Evolutionary conservation across 2,797 vertebrate species (phyloP).

Genomic region (Myiotriccus ornatus): DNA sequence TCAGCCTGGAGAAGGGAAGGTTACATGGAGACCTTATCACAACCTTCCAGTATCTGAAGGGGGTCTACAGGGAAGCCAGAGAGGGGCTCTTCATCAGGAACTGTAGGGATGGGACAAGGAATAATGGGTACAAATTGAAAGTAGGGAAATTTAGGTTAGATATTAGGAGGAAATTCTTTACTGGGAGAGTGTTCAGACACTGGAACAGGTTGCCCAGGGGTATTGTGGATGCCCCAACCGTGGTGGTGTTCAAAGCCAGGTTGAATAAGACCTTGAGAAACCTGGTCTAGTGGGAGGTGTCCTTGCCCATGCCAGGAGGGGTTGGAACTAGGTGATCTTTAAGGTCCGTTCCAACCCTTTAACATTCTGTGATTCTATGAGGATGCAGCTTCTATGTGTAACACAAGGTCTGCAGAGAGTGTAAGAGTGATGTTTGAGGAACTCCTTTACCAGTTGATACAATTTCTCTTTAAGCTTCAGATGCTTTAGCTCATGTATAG

Average conservation of each 20-base stretch:
- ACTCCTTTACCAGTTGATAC: background rate
- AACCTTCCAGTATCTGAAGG: background rate
- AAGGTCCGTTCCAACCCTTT: background rate
- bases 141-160: background rate
- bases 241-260: background rate
- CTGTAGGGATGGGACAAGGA: background rate
- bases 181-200: background rate
- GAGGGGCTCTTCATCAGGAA: background rate
- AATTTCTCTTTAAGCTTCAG: background rate
- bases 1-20: background rate
- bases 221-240: background rate
- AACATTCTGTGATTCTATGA: background rate
- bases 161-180: background rate
- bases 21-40: background rate
- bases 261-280: background rate
- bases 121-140: background rate
- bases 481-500: background rate
- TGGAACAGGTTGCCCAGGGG: background rate
- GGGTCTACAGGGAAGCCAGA: background rate
- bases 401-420: background rate
- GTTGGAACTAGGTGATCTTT: background rate
- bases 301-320: background rate
- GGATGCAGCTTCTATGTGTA: background rate
- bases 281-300: background rate
- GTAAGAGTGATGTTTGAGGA: background rate